Evolutionary conservation across 2,797 vertebrate genomes (phyloP).

Genomic region (Sebastes aleutianus): DNA sequence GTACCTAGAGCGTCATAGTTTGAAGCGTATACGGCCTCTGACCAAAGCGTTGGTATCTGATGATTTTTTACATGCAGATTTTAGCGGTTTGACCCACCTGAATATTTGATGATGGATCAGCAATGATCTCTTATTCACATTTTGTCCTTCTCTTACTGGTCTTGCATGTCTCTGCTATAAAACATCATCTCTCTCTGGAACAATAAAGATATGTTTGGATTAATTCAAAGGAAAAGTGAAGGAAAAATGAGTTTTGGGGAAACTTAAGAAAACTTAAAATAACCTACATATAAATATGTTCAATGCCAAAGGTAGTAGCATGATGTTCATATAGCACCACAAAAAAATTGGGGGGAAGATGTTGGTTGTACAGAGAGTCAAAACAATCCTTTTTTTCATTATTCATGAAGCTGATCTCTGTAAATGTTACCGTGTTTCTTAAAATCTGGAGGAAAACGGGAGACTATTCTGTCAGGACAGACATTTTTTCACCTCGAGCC

Average conservation of each 20-base stretch:
- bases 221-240: neutral
- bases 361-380: neutral
- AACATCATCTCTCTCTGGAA: neutral
- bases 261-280: too few relatives aligned
- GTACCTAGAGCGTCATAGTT: too few relatives aligned
- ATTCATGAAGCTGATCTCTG: neutral
- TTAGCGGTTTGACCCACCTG: neutral
- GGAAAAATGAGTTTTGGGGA: neutral
- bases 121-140: neutral
- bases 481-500: neutral
- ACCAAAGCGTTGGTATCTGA: too few relatives aligned
- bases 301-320: neutral
- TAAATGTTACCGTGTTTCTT: neutral
- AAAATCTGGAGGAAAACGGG: neutral
- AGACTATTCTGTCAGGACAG: neutral
- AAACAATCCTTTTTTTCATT: neutral
- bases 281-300: neutral
- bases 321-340: neutral
- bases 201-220: neutral
- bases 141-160: neutral
- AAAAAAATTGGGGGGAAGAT: neutral
- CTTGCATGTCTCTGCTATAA: neutral
- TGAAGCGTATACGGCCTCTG: accelerated
- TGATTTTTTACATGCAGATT: neutral
- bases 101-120: neutral